Base-by-base conservation (phyloP, 2,888 invertebrate species). In the Spilarctia lutea region DNA sequence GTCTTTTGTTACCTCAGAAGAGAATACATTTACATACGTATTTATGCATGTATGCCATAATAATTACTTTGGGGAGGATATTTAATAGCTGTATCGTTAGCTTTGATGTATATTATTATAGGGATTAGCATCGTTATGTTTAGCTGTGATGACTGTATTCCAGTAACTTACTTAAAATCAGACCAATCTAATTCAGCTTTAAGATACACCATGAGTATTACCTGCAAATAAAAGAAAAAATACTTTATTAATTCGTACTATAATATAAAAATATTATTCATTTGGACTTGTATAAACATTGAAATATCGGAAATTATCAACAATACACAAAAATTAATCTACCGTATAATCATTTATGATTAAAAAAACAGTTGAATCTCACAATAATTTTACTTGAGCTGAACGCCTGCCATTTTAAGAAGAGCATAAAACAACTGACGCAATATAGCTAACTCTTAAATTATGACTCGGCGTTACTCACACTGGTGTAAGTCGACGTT, bases 1-100 rank as follows among this genome's bases (percentile, higher is more conserved):
- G 87, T 86, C 91, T 90, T 91, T 93, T 92, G 93, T 91, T 91
- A 90, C 89, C 89, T 90, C 86, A 85, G 74, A 80, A 85, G 87
- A 83, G 87, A 89, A 91, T 91, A 91, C 88, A 91, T 91, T 92
- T 88, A 83, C 70, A 66, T 74, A 67, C 63, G 20, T 75, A 75
- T 68, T 72, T 72, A 65, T 35, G 39, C 75, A 75, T 71, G 72
- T 78, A 73, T 67, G 20, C 48, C 74, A 72, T 73, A 76, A 71
- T 80, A 81, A 79, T 78, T 73, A 76, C 65, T 10, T 68, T 18
- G 48, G 72, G 76, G 73, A 73, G 77, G 77, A 77, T 71, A 56
- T 79, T 80, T 76, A 80, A 82, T 74, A 71, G 68, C 70, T 65
- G 80, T 81, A 83, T 82, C 83, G 78, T 80, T 81, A 74, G 72